A percentile compares a stretch with the other conserved stretches of the same genome.
Evolutionary conservation across 2,113 vertebrate genomes (phyloP).

Genomic region (Sapajus apella): DNA sequence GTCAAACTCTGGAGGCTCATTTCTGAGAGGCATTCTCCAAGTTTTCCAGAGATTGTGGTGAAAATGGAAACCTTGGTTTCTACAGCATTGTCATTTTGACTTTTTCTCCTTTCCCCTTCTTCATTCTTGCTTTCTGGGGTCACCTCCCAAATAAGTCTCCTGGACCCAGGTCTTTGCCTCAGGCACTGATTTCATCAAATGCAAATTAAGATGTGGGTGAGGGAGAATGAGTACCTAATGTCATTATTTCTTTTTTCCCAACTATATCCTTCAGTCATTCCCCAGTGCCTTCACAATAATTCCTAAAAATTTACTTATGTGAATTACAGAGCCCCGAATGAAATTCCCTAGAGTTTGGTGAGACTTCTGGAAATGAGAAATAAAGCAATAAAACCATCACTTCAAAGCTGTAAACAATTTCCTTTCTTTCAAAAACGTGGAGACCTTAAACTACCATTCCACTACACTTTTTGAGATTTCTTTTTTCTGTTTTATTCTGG

Average conservation of each 20-base stretch:
- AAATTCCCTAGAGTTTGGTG: neutral
- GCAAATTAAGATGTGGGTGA: neutral
- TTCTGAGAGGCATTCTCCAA: neutral
- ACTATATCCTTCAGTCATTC: neutral
- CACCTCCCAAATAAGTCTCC: neutral
- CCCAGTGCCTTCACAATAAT: neutral
- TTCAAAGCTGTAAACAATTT: neutral
- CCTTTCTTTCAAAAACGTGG: neutral
- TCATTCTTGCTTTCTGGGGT: neutral
- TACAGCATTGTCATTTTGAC: no score
- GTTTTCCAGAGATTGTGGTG: neutral
- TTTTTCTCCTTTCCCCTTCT: neutral
- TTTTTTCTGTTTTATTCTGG: neutral
- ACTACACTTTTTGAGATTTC: neutral
- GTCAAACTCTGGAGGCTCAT: neutral
- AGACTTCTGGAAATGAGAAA: neutral
- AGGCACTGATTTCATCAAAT: neutral
- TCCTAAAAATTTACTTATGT: neutral
- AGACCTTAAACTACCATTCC: neutral
- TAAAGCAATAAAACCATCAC: neutral
- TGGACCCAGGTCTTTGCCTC: neutral
- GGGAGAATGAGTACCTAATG: rapidly evolving
- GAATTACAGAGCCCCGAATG: neutral
- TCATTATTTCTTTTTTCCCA: neutral
- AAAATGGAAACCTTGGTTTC: neutral